Percentiles rank a stretch among this genome's conserved stretches.
Conservation (phyloP, 2,797 vertebrate species). For the Triplophysa bombifrons region DNA sequence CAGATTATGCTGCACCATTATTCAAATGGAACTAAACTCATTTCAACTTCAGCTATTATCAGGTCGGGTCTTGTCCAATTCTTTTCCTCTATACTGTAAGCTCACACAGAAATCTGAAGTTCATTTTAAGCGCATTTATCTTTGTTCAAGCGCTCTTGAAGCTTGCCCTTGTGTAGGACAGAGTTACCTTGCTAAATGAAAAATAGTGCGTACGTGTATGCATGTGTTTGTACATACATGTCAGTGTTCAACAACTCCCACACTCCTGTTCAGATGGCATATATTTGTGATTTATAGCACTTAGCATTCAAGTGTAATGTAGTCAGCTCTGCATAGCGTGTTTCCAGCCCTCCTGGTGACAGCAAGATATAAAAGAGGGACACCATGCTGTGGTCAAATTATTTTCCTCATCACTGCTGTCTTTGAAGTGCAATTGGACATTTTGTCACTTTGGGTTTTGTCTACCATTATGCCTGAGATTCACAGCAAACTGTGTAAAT, state of each 20-base stretch:
- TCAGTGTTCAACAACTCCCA: slow-evolving; percentile 40
- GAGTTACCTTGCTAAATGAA: slow-evolving; percentile 33
- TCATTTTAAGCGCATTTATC: slow-evolving; percentile 71
- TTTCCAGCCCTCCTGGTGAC: slow-evolving; percentile 43
- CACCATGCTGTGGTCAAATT: slow-evolving; percentile 54
- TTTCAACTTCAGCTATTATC: slow-evolving; percentile 42
- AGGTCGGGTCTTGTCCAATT: slow-evolving; percentile 54
- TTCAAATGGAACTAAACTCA: slow-evolving; percentile 40
- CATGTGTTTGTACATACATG: slow-evolving; percentile 32
- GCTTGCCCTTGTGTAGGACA: slow-evolving; percentile 47
- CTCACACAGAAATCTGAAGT: slow-evolving; percentile 74
- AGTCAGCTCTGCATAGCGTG: slow-evolving; percentile 39
- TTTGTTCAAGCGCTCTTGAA: slow-evolving; percentile 47
- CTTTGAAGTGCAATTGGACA: slow-evolving; percentile 49
- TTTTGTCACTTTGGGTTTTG: slow-evolving; percentile 49
- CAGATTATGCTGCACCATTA: slow-evolving; percentile 25
- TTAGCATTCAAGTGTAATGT: slow-evolving; percentile 41
- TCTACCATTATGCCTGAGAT: slow-evolving; percentile 37
- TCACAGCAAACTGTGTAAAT: slow-evolving; percentile 12
- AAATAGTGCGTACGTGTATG: slow-evolving; percentile 20
- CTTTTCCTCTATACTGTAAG: slow-evolving; percentile 65
- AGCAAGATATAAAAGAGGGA: slow-evolving; percentile 44
- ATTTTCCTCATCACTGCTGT: slow-evolving; percentile 42
- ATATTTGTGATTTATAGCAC: slow-evolving; percentile 46
- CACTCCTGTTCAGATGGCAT: slow-evolving; percentile 41